Evolutionary conservation across 1,140 invertebrate species (phyloP).

Genomic region (Orussus abietinus): DNA sequence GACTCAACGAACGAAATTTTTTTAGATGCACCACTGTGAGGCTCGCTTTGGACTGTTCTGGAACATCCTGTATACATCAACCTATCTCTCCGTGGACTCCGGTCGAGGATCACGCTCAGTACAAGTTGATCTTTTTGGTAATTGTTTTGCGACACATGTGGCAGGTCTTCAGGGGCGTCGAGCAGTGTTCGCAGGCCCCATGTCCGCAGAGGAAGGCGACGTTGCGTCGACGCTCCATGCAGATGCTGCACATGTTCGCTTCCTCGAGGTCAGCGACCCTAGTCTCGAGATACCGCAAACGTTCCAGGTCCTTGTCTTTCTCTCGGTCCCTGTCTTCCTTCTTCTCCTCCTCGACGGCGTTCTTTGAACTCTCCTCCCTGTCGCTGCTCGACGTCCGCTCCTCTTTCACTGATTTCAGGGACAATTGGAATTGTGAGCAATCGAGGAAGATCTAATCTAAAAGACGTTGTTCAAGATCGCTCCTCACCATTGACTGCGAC

Average conservation of each 20-base stretch:
- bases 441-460: too few relatives aligned
- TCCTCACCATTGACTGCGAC: too few relatives aligned
- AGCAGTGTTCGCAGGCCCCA: slow-evolving; percentile 78
- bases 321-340: slow-evolving; percentile 48
- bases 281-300: slow-evolving; percentile 74
- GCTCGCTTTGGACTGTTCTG: too few relatives aligned
- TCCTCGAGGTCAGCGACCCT: slow-evolving; percentile 88
- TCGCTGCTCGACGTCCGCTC: slow-evolving; percentile 4
- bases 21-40: too few relatives aligned
- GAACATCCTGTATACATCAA: too few relatives aligned
- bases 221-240: slow-evolving; percentile 74
- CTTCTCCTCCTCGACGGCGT: slow-evolving; percentile 21
- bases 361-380: slow-evolving; percentile 16
- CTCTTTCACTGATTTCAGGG: too few relatives aligned
- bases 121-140: slow-evolving; percentile 82
- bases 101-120: slow-evolving; percentile 56
- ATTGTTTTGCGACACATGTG: slow-evolving; percentile 92
- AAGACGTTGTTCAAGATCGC: too few relatives aligned
- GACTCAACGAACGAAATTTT: too few relatives aligned
- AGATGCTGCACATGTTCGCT: slow-evolving; percentile 72
- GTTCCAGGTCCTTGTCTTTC: slow-evolving; percentile 52
- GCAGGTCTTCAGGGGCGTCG: slow-evolving; percentile 77
- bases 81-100: slow-evolving; percentile 43
- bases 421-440: too few relatives aligned
- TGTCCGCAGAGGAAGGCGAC: slow-evolving; percentile 89